These are phyloP conservation scores for Cercopithecus petaurista DNA, from an alignment of 2,797 vertebrate genomes.

Conservation along the genomic window DNA sequence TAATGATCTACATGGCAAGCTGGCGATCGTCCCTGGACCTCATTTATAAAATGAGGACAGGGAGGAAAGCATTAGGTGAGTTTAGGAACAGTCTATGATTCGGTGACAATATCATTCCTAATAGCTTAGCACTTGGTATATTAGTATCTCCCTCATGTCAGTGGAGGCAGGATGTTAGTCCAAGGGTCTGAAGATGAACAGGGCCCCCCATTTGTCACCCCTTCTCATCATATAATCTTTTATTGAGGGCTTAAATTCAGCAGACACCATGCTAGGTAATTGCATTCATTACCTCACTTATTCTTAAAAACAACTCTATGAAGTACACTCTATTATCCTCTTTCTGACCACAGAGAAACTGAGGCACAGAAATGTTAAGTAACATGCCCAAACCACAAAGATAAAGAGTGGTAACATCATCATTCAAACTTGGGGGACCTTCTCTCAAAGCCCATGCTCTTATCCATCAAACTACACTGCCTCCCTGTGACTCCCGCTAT, in stretches of 20 bases:
- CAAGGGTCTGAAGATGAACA: neutral
- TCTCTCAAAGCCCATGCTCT: neutral
- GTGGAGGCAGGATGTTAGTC: neutral
- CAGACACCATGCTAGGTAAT: neutral
- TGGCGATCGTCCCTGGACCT: neutral
- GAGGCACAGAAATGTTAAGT: neutral
- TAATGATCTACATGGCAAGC: neutral
- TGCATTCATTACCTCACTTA: neutral
- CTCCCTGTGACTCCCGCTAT: neutral
- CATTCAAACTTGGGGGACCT: neutral
- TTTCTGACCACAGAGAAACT: slow-evolving; percentile 28
- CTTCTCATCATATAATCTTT: neutral
- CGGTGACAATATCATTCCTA: neutral
- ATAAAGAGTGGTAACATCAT: neutral
- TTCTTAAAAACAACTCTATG: slow-evolving; percentile 31
- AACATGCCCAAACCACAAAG: neutral
- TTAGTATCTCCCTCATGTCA: neutral
- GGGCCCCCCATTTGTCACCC: neutral
- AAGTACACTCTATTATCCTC: neutral
- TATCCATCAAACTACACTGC: neutral
- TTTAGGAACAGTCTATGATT: neutral
- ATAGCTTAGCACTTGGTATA: neutral
- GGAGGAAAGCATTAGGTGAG: neutral
- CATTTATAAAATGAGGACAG: neutral
- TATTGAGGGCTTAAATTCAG: neutral